phyloP scores from a whole-genome alignment of 2,113 vertebrate species.

The Dipodomys ordii region DNA sequence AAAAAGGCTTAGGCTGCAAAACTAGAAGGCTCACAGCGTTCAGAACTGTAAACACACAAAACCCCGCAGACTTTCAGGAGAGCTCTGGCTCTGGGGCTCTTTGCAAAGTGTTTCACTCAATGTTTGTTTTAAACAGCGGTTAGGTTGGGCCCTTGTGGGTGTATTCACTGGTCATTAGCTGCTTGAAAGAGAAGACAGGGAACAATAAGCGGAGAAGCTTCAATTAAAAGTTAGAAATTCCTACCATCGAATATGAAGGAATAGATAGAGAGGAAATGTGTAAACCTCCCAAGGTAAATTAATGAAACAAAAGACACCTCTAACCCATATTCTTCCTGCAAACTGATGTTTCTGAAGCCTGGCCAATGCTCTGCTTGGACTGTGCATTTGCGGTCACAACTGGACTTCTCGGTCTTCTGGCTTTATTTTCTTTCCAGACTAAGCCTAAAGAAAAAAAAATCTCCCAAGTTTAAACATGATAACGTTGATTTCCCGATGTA shows the following conservation, averaged over 20 bases:
- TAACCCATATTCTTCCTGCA: neutral
- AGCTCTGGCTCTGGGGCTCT: neutral
- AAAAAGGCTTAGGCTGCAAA: slow-evolving; percentile 53
- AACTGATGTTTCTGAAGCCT: neutral
- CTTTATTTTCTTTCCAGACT: neutral
- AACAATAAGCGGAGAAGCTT: slow-evolving; percentile 48
- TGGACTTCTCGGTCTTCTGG: neutral
- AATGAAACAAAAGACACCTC: neutral
- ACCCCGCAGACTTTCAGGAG: neutral
- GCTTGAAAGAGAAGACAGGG: slow-evolving; percentile 53
- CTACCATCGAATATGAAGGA: slow-evolving; percentile 40
- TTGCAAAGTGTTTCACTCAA: slow-evolving; percentile 28
- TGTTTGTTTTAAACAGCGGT: slow-evolving; percentile 60
- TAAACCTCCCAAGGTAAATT: slow-evolving; percentile 42
- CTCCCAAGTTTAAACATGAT: neutral
- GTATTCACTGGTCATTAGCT: slow-evolving; percentile 50
- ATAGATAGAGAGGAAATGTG: neutral
- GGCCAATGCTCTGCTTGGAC: neutral
- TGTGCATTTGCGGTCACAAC: neutral
- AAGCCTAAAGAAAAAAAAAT: neutral
- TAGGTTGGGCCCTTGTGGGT: neutral
- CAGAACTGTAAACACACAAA: neutral
- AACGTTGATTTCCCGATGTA: neutral
- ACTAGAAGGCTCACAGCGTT: neutral
- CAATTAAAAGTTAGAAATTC: slow-evolving; percentile 65